phyloP scores from a whole-genome alignment of 2,797 vertebrate genomes.

The Cuniculus paca region DNA sequence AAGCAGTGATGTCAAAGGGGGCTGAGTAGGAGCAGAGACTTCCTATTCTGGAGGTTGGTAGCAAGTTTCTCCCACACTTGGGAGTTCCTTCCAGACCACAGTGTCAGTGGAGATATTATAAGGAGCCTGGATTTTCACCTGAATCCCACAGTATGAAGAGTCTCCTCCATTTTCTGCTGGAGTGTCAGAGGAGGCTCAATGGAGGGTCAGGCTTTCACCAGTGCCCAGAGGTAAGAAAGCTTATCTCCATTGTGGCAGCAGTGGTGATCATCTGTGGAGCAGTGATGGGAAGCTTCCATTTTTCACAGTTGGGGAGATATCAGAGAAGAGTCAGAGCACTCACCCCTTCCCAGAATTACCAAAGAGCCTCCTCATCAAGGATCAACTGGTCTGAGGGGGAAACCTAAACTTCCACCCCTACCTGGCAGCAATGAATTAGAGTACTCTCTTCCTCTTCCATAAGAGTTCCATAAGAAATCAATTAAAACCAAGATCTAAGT shows the following conservation, averaged over 20 bases:
- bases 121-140: not conserved
- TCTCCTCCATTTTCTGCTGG: not conserved
- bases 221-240: not conserved
- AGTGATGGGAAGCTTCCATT: not conserved
- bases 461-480: not conserved
- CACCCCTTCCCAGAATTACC: not conserved
- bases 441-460: not conserved
- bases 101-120: not conserved
- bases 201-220: not conserved
- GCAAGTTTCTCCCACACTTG: not conserved
- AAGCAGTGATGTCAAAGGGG: not conserved
- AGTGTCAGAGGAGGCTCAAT: not conserved
- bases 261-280: not conserved
- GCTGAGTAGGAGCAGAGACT: not conserved
- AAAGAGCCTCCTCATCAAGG: not conserved
- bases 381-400: not conserved
- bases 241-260: not conserved
- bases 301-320: not conserved
- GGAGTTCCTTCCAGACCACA: not conserved
- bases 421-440: not conserved
- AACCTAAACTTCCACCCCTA: not conserved
- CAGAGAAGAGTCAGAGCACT: not conserved
- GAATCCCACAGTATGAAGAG: not conserved
- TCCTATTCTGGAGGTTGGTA: not conserved
- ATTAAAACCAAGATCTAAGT: constrained; percentile 34